Percentiles rank a stretch among this genome's conserved stretches.
Evolutionary conservation across 37 sponge, comb jelly and placozoan species (phyloP).

Genomic region (Agelas oroides): DNA sequence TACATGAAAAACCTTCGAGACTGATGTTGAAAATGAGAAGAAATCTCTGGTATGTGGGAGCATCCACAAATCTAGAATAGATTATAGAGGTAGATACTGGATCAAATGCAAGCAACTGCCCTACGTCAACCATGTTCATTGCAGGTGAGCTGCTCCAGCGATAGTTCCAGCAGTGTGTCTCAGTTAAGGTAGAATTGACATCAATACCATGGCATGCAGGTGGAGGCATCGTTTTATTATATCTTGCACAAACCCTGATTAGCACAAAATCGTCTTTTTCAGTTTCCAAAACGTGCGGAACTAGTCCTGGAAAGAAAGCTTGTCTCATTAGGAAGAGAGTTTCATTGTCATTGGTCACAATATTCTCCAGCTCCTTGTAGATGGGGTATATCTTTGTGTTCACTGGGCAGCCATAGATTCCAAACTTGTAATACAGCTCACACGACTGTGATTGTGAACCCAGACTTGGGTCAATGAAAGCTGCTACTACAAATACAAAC

Average conservation of each 20-base stretch:
- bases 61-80: background rate
- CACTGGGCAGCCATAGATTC: too few species aligned
- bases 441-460: too few species aligned
- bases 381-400: background rate
- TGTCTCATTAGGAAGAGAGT: background rate
- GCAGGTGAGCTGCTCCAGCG: conserved; percentile 5
- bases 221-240: too few species aligned
- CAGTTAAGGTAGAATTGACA: too few species aligned
- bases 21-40: background rate
- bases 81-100: background rate
- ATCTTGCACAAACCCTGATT: background rate
- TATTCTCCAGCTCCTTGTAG: background rate
- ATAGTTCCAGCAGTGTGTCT: background rate
- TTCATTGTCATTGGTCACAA: background rate
- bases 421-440: too few species aligned
- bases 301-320: background rate
- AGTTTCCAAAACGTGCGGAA: too few species aligned
- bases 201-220: too few species aligned
- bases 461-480: too few species aligned
- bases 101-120: background rate
- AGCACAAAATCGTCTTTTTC: background rate
- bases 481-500: too few species aligned
- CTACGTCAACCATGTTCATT: background rate
- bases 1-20: background rate
- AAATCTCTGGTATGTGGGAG: background rate